A percentile compares a stretch with the other conserved stretches of the same genome.
phyloP scores from a whole-genome alignment of 2,797 vertebrate species.

The Ambastaia sidthimunki region DNA sequence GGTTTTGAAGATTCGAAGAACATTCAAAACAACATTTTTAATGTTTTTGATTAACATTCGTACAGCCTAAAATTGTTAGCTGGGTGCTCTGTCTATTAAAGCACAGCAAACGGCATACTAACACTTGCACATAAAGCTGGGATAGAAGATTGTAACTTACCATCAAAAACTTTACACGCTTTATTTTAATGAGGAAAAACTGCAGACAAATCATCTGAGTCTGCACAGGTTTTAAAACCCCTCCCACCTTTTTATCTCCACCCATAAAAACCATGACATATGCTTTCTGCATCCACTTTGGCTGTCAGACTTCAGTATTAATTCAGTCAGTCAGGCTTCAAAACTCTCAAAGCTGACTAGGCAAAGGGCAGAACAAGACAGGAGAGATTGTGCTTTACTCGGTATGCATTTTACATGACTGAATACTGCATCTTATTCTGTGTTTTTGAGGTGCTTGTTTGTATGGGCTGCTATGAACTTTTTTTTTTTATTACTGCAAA shows the following conservation, averaged over 20 bases:
- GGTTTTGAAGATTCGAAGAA: no score
- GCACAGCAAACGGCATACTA: no score
- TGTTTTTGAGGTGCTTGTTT: constrained; percentile 8
- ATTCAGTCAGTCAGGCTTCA: constrained; percentile 30
- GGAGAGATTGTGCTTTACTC: constrained; percentile 14
- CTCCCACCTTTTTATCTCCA: background rate
- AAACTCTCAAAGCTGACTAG: background rate
- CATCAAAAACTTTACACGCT: no score
- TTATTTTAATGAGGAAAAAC: background rate
- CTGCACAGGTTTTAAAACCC: constrained; percentile 1
- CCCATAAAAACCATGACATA: constrained; percentile 11
- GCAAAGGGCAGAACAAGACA: background rate
- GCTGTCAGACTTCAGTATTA: constrained; percentile 25
- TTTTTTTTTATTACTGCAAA: background rate
- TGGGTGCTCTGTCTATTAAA: no score
- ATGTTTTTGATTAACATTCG: no score
- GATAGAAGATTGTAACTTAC: no score
- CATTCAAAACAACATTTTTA: no score
- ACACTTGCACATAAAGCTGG: no score
- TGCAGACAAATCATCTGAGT: background rate
- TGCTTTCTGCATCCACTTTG: constrained; percentile 11
- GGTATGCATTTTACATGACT: constrained; percentile 31
- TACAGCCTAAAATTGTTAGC: no score
- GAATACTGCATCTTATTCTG: background rate
- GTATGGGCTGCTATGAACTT: background rate